Evolutionary conservation across 1,140 invertebrate genomes (phyloP).

Genomic region (Drosophila biarmipes): DNA sequence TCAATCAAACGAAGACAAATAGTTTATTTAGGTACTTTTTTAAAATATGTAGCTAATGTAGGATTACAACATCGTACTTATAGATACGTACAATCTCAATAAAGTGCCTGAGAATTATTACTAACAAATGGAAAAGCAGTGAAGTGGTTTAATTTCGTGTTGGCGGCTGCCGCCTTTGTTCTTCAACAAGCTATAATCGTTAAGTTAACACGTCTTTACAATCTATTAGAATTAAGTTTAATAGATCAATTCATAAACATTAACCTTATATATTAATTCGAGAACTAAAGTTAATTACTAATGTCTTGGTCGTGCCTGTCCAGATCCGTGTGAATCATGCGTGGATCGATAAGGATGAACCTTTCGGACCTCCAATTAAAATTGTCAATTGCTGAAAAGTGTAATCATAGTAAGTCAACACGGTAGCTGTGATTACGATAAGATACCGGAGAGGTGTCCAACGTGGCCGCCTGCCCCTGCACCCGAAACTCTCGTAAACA

Average conservation of each 20-base stretch:
- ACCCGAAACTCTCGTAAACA: conserved; percentile 31
- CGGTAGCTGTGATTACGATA: conserved; percentile 40
- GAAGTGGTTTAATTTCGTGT: background rate
- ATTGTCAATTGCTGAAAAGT: conserved; percentile 54
- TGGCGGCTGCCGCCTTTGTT: conserved; percentile 7
- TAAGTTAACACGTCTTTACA: background rate
- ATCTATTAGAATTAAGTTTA: too few relatives aligned
- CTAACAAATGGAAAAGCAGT: conserved; percentile 10
- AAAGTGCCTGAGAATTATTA: conserved; percentile 73
- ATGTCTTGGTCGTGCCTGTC: conserved; percentile 9
- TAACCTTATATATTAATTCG: background rate
- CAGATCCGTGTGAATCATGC: conserved; percentile 27
- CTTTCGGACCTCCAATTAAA: conserved; percentile 49
- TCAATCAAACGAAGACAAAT: conserved; percentile 48
- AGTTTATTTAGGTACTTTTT: conserved; percentile 39
- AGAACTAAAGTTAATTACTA: background rate
- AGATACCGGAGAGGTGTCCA: conserved; percentile 34
- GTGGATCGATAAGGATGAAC: conserved; percentile 47
- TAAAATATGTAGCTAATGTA: conserved; percentile 56
- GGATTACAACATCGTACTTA: conserved; percentile 41
- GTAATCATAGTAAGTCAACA: conserved; percentile 49
- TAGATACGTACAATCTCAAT: conserved; percentile 69
- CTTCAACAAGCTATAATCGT: background rate
- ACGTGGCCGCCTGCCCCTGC: background rate
- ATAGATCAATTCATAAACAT: too few relatives aligned